Base-by-base conservation (phyloP, 2,113 vertebrate genomes). In the Sceloporus tristichus region DNA sequence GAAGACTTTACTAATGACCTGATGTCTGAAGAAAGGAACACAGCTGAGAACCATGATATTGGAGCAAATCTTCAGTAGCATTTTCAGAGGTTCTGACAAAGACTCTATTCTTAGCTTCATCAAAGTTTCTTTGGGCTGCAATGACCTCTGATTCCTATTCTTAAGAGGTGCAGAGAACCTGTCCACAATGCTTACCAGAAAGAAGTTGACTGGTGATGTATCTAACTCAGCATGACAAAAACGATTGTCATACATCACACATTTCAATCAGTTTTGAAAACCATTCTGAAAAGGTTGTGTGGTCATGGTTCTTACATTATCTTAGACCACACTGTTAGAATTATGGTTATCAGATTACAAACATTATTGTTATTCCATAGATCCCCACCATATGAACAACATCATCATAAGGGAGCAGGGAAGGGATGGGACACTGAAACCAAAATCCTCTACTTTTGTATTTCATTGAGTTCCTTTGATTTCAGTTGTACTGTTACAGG, bases 51-150 rank as follows among this genome's bases (percentile, higher is more conserved):
- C 82, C 5, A 0, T 74, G 82, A 68, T 65, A 29, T 19, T 1
- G 87, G 40, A 85, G 29, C 5, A 91, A 21, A 16, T 90, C 4
- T 90, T 19, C 62, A 81, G 54, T 68, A 27, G 8, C 2, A 5
- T 74, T 3, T 4, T 70, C 8, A 2, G 9, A 5, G 3, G 85
- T 85, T 0, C 38, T 76, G 14, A 10, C 10, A 48, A 25, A 70
- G 27, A 0, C 7, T 81, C 85, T 80, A 5, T 87, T 8, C 62
- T 81, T 66, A 78, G 40, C 0, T 1, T 84, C 65, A 79, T 34
- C 25, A 5, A 90, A 6, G 6, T 2, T 0, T 65, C 40, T 9
- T 6, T 71, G 38, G 25, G 16, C 38, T 23, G 68, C 85, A 18
- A 40, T 91, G 16, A 11, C 80, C 0, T 4, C 70, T 1, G 38